Conservation (phyloP, 2,113 vertebrate genomes). For the Asarcornis scutulata region DNA sequence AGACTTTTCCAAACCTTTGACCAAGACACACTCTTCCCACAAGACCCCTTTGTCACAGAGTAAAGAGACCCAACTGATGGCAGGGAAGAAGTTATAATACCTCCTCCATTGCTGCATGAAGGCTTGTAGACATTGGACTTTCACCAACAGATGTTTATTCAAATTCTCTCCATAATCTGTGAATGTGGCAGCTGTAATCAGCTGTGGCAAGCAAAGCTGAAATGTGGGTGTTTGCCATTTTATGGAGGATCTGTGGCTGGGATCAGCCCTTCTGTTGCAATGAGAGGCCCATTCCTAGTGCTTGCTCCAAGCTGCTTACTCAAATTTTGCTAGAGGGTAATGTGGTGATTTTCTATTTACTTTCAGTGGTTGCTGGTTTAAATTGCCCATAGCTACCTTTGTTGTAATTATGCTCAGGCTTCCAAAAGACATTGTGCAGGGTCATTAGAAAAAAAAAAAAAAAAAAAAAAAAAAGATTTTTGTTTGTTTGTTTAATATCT, state of each 20-base stretch:
- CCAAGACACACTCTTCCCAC: neutral
- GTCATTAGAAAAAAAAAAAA: neutral
- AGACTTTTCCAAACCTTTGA: neutral
- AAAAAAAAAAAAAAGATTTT: neutral
- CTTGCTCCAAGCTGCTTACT: neutral
- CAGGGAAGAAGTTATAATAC: neutral
- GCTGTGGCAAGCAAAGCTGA: neutral
- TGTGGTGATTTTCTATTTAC: neutral
- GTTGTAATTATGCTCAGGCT: neutral
- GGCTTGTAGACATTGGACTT: neutral
- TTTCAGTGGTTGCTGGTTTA: neutral
- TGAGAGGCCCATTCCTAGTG: neutral
- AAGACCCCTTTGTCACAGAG: neutral
- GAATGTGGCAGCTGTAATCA: neutral
- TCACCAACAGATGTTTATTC: neutral
- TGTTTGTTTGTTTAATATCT: neutral
- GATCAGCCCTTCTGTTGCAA: neutral
- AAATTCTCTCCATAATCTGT: neutral
- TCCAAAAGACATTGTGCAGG: neutral
- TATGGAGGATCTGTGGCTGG: neutral
- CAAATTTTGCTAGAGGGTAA: neutral
- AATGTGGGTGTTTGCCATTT: neutral
- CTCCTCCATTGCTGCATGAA: neutral
- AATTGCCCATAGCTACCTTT: neutral
- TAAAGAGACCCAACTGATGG: neutral